Evolutionary conservation across 1,140 invertebrate species (phyloP).

Genomic region (Drusus annulatus): DNA sequence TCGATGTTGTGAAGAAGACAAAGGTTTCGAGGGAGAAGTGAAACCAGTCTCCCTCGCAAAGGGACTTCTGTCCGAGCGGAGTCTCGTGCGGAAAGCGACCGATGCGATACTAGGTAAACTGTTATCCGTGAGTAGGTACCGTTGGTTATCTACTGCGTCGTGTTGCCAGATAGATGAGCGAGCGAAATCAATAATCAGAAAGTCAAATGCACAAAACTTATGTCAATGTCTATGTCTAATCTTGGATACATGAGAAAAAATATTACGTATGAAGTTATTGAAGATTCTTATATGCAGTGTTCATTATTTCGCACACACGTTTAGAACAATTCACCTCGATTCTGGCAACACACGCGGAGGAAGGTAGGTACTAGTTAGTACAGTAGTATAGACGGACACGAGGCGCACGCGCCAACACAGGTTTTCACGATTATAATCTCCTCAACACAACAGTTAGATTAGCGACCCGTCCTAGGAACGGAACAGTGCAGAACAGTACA

Average conservation of each 20-base stretch:
- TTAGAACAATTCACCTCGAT: neutral
- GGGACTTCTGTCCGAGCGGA: neutral
- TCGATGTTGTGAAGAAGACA: too few species aligned
- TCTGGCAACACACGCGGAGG: conserved; percentile 18
- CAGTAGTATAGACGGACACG: neutral
- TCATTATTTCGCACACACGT: neutral
- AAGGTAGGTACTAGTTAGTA: neutral
- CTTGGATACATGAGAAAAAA: too few species aligned
- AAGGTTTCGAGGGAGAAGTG: too few species aligned
- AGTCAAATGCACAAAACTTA: too few species aligned
- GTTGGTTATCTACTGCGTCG: conserved; percentile 8
- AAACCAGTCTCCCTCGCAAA: neutral
- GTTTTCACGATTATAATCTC: conserved; percentile 21
- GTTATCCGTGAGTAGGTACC: neutral
- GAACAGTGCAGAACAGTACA: neutral
- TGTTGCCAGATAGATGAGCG: conserved; percentile 18
- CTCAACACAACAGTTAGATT: neutral
- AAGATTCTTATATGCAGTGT: too few species aligned
- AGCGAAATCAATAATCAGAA: neutral
- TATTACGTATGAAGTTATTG: too few species aligned
- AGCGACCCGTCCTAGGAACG: neutral
- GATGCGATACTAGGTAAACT: neutral
- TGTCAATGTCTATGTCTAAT: too few species aligned
- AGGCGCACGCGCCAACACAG: conserved; percentile 21
- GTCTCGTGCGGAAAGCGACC: neutral